phyloP scores from a whole-genome alignment of 1,140 invertebrate species.

The Asobara japonica region DNA sequence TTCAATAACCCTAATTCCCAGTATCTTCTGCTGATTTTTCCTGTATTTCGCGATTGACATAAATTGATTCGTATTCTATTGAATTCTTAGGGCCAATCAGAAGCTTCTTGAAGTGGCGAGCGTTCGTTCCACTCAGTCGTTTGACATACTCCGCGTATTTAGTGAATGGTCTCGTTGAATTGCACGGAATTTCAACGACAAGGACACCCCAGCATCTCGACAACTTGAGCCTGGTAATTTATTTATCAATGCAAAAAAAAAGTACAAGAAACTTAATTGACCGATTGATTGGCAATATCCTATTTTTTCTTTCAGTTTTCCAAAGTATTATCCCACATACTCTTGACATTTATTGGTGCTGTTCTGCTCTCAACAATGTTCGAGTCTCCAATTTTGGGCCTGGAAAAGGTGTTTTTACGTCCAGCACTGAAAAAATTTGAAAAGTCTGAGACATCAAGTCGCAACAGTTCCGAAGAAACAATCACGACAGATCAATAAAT shows the following conservation, averaged over 20 bases:
- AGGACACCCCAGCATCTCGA: slow-evolving; percentile 67
- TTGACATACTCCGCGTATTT: slow-evolving; percentile 79
- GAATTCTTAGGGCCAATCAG: slow-evolving; percentile 67
- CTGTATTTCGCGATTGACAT: neutral
- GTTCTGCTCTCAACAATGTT: slow-evolving; percentile 73
- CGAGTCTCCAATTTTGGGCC: slow-evolving; percentile 76
- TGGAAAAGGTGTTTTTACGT: slow-evolving; percentile 73
- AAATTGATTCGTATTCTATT: slow-evolving; percentile 20
- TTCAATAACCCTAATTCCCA: too few species aligned
- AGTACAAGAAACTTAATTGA: too few species aligned
- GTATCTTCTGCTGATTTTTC: too few species aligned
- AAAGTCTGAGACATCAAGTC: neutral
- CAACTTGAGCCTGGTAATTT: slow-evolving; percentile 64
- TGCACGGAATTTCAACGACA: slow-evolving; percentile 70
- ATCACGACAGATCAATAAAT: slow-evolving; percentile 41
- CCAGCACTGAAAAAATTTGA: slow-evolving; percentile 30
- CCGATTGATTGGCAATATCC: slow-evolving; percentile 47
- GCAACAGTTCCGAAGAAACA: slow-evolving; percentile 35
- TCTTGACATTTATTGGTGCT: slow-evolving; percentile 72
- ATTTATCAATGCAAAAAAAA: neutral
- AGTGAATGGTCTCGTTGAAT: slow-evolving; percentile 74
- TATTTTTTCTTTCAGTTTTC: slow-evolving; percentile 63
- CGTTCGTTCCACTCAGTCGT: slow-evolving; percentile 72
- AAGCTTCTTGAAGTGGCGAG: slow-evolving; percentile 73
- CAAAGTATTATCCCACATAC: slow-evolving; percentile 68